Evolutionary conservation across 2,113 vertebrate species (phyloP), one percentile per base, ranked within the genome.

Genomic region (Rana temporaria): DNA sequence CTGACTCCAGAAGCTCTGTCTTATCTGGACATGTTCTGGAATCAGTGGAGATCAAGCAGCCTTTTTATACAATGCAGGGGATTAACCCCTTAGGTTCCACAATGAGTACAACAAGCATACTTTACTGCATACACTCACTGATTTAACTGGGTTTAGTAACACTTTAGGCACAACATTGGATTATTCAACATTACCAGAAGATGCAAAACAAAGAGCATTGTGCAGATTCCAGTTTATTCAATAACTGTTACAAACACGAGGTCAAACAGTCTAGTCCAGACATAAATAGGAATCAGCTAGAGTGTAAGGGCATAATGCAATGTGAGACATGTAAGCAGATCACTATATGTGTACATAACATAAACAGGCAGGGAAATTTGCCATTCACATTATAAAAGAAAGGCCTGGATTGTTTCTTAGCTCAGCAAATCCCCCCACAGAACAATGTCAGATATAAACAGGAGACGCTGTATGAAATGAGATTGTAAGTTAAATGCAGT

Each of bases 371-470:
- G 79, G 60, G 17, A 64, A 72, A 53, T 18, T 19, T 74, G 79
- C n/a, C 22, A n/a, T 48, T 62, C 79, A 63, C 6, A 22, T 63
- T 72, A 65, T 73, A 74, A 66, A 82, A 19, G 42, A 38, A 70
- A 81, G 53, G 20, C 52, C 56, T 74, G 62, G 70, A 57, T 75
- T 82, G 48, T 74, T 82, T 75, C 80, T 75, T 59, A 34, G 19
- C 59, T 66, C 19, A 66, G 48, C 62, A 75, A 62, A 66, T 67
- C 16, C 38, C 48, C 55, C 24, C 26, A 65, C n/a, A 67, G 71
- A 81, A 81, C 79, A 81, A 81, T 81, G 79, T 81, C 59, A 55
- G 24, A 81, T 73, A 52, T 81, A 81, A 81, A 81, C 79, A 81
- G 80, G 71, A 82, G 62, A 70, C 66, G 32, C 60, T 57, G 15